Evolutionary conservation across 2,113 vertebrate species (phyloP), one percentile per base, ranked within the genome.

Genomic region (Mormoops blainvillei): DNA sequence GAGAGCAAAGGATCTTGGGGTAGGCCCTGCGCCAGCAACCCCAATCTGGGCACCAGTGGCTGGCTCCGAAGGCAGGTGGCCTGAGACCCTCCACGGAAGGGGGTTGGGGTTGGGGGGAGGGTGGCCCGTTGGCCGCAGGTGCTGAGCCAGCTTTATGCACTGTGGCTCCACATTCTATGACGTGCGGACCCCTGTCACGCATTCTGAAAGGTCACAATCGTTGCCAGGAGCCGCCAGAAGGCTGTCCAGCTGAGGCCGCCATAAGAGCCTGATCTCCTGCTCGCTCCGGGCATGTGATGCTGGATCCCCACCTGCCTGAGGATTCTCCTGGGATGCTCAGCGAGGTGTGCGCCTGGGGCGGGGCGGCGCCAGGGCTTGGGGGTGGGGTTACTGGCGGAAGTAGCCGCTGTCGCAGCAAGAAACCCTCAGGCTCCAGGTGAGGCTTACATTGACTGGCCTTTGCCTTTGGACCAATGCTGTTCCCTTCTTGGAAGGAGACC

Each of bases 271-370:
- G 54, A 20, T 56, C 19, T 56, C 54, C 98, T 99, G 97, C 99
- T 99, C 98, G 99, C 99, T 98, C 99, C 99, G 99, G 99, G 99
- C 95, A 98, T 99, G 99, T 99, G 98, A 99, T 99, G 98, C 98
- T 99, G 92, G 99, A 99, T 95, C 99, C 99, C 99, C 99, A 99
- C 97, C 99, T 99, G 97, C 99, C 99, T 36, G 99, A 99, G 96
- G 99, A 99, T 97, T 99, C 99, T 95, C 99, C 99, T 1, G 98
- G 99, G 97, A 98, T 99, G 98, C 99, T 99, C 98, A 99, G 99
- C 95, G 99, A 99, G 98, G 98, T 99, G 97, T 99, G 99, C 99
- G 95, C 88, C 94, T 95, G 71, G 36, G 50, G 52, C 9, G 54
- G 54, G 22, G 7, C 1, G 54, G 54, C 20, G 20, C 54, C 24